A percentile compares a stretch with the other conserved stretches of the same genome.
Conservation (phyloP, 2,888 invertebrate genomes). For the Chloromyia formosa region DNA sequence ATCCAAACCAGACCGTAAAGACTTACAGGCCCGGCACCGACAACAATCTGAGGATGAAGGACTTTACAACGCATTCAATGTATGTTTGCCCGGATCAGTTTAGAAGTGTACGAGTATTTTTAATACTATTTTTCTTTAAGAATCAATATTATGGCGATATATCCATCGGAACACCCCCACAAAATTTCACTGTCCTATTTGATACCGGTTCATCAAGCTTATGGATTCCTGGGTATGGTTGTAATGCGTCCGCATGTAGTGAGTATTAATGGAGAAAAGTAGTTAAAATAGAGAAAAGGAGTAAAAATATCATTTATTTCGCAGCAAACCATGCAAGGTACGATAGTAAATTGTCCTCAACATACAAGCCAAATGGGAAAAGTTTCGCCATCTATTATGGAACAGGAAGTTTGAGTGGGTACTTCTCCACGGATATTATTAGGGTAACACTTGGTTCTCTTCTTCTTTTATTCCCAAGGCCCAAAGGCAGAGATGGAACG, state of each 20-base stretch:
- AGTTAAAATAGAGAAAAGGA: not conserved
- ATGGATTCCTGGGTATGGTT: constrained; percentile 98
- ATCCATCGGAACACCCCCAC: constrained; percentile 89
- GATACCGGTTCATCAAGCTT: constrained; percentile 99
- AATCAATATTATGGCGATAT: constrained; percentile 97
- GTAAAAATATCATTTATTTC: not conserved
- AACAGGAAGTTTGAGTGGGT: constrained; percentile 94
- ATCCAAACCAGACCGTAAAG: not conserved
- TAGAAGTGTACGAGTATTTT: not conserved
- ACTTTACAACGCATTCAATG: constrained; percentile 30
- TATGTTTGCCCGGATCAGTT: not conserved
- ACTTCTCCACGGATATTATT: constrained; percentile 89
- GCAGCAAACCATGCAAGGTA: constrained; percentile 95
- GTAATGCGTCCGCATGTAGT: constrained; percentile 91
- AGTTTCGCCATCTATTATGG: constrained; percentile 92
- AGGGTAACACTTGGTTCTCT: no score
- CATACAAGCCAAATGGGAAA: constrained; percentile 85
- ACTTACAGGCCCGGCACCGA: not conserved
- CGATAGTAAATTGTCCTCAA: constrained; percentile 83
- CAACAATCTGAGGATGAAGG: not conserved
- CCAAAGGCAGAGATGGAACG: no score
- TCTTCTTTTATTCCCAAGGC: no score
- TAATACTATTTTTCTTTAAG: constrained; percentile 62
- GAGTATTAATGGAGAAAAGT: constrained; percentile 64
- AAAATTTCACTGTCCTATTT: constrained; percentile 93